Evolutionary conservation across 2,888 invertebrate species (phyloP).

Genomic region (Podotricha telesiphe): DNA sequence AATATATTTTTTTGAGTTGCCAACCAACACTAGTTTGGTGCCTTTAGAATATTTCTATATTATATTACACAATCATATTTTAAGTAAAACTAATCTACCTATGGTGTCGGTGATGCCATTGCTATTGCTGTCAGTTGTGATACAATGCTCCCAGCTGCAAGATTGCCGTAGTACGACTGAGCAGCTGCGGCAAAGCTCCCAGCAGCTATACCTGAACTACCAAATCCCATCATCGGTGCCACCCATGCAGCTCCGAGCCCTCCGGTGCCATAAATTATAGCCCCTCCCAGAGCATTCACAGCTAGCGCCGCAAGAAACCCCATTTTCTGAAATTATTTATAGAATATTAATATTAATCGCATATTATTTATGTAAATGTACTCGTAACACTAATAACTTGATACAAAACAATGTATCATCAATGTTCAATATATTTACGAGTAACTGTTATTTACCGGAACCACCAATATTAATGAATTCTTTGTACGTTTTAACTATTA

Average conservation of each 20-base stretch:
- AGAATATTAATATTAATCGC: too few relatives aligned
- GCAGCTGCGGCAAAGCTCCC: constrained; percentile 66
- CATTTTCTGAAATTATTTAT: constrained; percentile 51
- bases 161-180: constrained; percentile 66
- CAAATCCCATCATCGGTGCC: constrained; percentile 64
- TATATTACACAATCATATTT: too few relatives aligned
- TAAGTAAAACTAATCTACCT: constrained; percentile 43
- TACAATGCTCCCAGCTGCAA: constrained; percentile 66
- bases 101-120: constrained; percentile 71
- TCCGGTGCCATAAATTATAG: constrained; percentile 61
- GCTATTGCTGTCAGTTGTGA: constrained; percentile 65
- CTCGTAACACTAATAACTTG: too few relatives aligned
- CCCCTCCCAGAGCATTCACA: constrained; percentile 60
- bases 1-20: too few relatives aligned
- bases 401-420: too few relatives aligned
- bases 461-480: too few relatives aligned
- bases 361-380: too few relatives aligned
- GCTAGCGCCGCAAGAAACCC: constrained; percentile 58
- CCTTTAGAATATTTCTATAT: too few relatives aligned
- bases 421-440: too few relatives aligned
- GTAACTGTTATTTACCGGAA: too few relatives aligned
- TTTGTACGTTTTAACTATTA: too few relatives aligned
- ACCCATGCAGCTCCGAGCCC: constrained; percentile 60
- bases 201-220: constrained; percentile 61
- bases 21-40: too few relatives aligned